A percentile compares a stretch with the other conserved stretches of the same genome.
Conservation (phyloP, 1,140 invertebrate species). For the Micrasema minimum region DNA sequence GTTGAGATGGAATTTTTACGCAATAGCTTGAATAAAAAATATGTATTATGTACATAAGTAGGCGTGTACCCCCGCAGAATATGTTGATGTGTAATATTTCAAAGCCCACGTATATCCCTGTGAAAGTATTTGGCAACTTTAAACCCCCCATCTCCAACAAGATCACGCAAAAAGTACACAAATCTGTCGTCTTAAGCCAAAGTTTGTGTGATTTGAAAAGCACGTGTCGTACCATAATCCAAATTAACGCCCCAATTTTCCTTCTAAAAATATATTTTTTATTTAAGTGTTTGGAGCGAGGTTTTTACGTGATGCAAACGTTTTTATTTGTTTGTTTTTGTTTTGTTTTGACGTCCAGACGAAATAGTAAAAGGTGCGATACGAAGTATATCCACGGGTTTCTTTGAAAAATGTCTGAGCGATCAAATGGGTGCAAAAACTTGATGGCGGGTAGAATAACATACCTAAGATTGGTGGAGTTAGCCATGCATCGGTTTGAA, state of each 20-base stretch:
- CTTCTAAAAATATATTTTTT: slow-evolving; percentile 13
- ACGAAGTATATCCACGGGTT: neutral
- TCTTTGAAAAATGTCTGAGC: slow-evolving; percentile 24
- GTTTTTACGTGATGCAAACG: neutral
- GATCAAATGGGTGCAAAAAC: slow-evolving; percentile 17
- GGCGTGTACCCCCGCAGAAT: too few species aligned
- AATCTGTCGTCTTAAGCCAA: slow-evolving; percentile 27
- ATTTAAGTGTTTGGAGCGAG: neutral
- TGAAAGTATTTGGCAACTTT: slow-evolving; percentile 22
- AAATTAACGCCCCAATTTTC: slow-evolving; percentile 25
- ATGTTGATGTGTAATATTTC: slow-evolving; percentile 21
- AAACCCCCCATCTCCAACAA: slow-evolving; percentile 13
- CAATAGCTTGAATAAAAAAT: too few species aligned
- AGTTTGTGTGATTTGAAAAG: slow-evolving; percentile 25
- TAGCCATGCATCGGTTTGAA: neutral
- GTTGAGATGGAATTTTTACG: too few species aligned
- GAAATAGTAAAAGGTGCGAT: slow-evolving; percentile 3
- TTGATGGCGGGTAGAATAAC: neutral
- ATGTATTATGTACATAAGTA: too few species aligned
- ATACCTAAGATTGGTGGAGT: neutral
- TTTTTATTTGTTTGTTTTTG: slow-evolving; percentile 22
- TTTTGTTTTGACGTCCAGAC: slow-evolving; percentile 19
- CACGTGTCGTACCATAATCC: slow-evolving; percentile 6
- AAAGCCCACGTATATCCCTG: slow-evolving; percentile 1
- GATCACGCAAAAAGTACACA: slow-evolving; percentile 36